Base-by-base conservation (phyloP, 1,140 invertebrate species). In the Lerema accius region DNA sequence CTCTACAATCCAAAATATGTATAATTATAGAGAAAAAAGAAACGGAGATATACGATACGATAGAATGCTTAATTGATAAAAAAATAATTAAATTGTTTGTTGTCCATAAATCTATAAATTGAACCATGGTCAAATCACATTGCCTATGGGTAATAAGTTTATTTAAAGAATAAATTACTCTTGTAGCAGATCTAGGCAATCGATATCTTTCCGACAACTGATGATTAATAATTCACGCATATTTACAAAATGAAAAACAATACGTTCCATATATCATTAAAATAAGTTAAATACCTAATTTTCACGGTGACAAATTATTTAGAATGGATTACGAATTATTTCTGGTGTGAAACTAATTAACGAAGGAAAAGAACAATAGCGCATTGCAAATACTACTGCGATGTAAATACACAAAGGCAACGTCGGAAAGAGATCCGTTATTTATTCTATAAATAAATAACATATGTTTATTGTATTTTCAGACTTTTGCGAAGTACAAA, bases 291-390 rank as follows among this genome's bases (percentile, higher is more conserved):
- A 26, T 16, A 43, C 39, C 39, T 28, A 26, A 43, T 43, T 43
- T 19, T 28, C 39, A 58, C 35, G 46, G 15, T 16, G 5, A 40
- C 2, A 53, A 10, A 40, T 32, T 19, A 58, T 46, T 46, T 46
- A 15, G 14, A 58, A 46, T 35, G 55, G 15, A 49, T 32, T 32
- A 28, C 9, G 10, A 4, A 35, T 58, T 45, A 45, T 58, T 45
- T 35, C 28, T 45, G 53, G 10, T n/a, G 14, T 35, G 9, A 13
- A 58, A 45, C 40, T 58, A 58, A 58, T 45, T 17, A 58, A 45
- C 23, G 19, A 45, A 35, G 14, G 14, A 9, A 58, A 45, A 58
- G 53, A 58, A 58, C 53, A 58, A 58, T 45, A 17, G 19, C 15
- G 37, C 40, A 56, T 56, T 45, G 13, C 13, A 45, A 32, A 43